A percentile compares a stretch with the other conserved stretches of the same genome.
These are phyloP conservation scores for Cheumatopsyche charites DNA, from an alignment of 1,140 invertebrate genomes.

Conservation along the genomic window DNA sequence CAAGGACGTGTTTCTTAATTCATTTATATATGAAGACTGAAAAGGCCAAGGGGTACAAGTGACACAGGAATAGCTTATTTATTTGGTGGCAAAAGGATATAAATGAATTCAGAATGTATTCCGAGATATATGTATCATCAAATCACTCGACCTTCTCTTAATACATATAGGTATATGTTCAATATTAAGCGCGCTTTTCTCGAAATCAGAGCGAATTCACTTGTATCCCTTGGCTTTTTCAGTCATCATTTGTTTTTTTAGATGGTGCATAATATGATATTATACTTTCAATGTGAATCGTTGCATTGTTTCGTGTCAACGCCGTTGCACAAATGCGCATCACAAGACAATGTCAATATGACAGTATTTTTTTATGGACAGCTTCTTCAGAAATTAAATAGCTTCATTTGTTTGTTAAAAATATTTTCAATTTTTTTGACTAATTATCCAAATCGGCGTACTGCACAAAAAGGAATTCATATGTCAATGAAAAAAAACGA, in stretches of 20 bases:
- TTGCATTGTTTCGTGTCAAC: neutral
- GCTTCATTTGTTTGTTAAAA: neutral
- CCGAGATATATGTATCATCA: no score
- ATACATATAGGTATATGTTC: no score
- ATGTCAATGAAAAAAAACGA: slow-evolving; percentile 1
- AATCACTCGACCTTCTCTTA: no score
- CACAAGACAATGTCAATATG: neutral
- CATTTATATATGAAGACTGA: no score
- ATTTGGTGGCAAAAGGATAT: no score
- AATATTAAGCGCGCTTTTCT: no score
- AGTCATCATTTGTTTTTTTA: slow-evolving; percentile 4
- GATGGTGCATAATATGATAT: slow-evolving; percentile 3
- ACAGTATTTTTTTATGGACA: neutral
- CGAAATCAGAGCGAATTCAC: no score
- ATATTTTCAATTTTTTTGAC: neutral
- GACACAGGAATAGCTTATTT: no score
- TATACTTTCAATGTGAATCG: neutral
- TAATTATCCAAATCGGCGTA: neutral
- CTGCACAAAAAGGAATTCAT: slow-evolving; percentile 1
- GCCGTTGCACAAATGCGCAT: slow-evolving; percentile 2
- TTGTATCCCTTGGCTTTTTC: no score
- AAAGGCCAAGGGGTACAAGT: no score
- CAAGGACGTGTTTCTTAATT: neutral
- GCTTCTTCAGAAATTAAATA: slow-evolving; percentile 10
- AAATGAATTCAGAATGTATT: no score